Conservation (phyloP, 2,797 vertebrate species). For the Lagothrix lagotricha region DNA sequence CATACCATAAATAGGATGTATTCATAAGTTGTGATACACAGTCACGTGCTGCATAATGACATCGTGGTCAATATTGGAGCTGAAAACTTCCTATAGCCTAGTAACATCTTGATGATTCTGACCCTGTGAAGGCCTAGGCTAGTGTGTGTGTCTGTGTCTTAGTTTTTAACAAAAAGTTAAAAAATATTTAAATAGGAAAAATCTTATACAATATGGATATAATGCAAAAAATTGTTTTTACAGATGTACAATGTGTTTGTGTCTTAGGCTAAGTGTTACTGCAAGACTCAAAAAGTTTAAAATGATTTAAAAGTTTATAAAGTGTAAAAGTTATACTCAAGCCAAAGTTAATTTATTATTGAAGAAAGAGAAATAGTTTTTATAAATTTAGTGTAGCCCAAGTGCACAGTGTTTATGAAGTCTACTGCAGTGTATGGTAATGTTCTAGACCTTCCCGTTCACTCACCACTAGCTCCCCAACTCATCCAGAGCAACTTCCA, state of each 20-base stretch:
- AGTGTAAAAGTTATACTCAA: not conserved
- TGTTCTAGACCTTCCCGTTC: not conserved
- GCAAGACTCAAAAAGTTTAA: not conserved
- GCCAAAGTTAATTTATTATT: not conserved
- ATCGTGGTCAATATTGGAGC: not conserved
- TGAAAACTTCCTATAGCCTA: not conserved
- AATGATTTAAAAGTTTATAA: not conserved
- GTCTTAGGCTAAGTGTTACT: not conserved
- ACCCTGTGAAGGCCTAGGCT: not conserved
- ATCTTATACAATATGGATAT: not conserved
- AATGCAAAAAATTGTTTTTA: not conserved
- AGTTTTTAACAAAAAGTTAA: not conserved
- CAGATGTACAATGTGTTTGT: not conserved
- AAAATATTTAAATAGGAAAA: not conserved
- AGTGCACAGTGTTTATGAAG: not conserved
- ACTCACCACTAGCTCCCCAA: too few species aligned
- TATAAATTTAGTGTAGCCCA: not conserved
- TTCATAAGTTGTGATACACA: not conserved
- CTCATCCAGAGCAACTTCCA: not conserved
- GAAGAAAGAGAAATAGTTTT: not conserved
- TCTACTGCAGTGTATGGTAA: accelerated
- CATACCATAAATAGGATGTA: not conserved
- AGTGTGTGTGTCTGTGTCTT: not conserved
- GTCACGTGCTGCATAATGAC: not conserved
- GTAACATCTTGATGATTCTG: not conserved